Evolutionary conservation across 2,797 vertebrate genomes (phyloP), one percentile per base, ranked within the genome.

Genomic region (Crocidura indochinensis): DNA sequence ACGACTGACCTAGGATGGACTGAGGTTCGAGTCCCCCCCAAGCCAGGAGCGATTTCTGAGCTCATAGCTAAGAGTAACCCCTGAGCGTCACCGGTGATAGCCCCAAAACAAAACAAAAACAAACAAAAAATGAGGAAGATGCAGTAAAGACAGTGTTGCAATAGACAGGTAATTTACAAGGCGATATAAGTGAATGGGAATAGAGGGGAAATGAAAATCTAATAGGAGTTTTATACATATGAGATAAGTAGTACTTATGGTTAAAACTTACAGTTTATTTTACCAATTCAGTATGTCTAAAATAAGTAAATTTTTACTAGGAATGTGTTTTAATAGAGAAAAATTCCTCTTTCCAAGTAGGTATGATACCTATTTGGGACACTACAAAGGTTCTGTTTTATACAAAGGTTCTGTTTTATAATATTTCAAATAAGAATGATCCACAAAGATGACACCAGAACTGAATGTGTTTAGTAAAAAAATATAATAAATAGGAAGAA

Each of bases 271-370:
- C 20, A 60, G 22, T 60, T 60, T 60, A 60, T 60, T 60, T 60
- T 60, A 20, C 56, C 56, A 7, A 60, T 60, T 20, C 56, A 4
- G 15, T 4, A 60, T 84, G 79, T 47, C 51, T 81, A 88, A 93
- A 84, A 82, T 64, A 0, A 67, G 64, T 73, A 44, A 72, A 49
- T 93, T 85, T 38, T 85, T 72, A 92, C 77, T 77, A 88, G 27
- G 80, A 94, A 82, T 46, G 11, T 27, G 78, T 65, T 83, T 77
- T 72, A 44, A 60, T 92, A 72, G 75, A 60, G 27, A 75, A 38
- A 91, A 84, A 96, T 71, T n/a, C 19, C 4, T 60, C 73, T 10
- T 77, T 81, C 8, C 31, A 10, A 8, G 19, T 56, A 84, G 26
- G 26, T 71, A 88, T n/a, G 15, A 17, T 38, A 38, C 38, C 38